Base-by-base conservation (phyloP, 1,140 invertebrate species). In the Diabrotica virgifera region DNA sequence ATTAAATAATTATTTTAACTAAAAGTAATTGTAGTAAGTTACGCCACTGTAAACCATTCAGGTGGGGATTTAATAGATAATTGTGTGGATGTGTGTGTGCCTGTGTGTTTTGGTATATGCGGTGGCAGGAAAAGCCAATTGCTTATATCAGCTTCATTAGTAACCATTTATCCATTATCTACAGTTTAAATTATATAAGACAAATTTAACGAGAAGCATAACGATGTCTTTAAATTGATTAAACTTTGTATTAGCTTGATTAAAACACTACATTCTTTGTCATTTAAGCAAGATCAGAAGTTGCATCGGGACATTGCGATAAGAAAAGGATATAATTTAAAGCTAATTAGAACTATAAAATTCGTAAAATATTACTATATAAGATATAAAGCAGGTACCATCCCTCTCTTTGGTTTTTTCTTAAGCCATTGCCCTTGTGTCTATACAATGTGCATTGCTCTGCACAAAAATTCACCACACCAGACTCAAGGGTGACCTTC, bases 101-200 rank as follows among this genome's bases (percentile, higher is more conserved):
- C n/a, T 46, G 40, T 46, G 40, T 46, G 40, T 46, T 46, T 24
- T 46, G n/a, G 36, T 46, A 12, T 61, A 62, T n/a, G 24, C 57
- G 58, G 36, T n/a, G 5, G 24, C 64, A 70, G 68, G 68, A 70
- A 70, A 67, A 70, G 68, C 68, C 68, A 70, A 70, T 70, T 70
- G 68, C 40, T 65, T 65, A 67, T 67, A 70, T 67, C 64, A 70
- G 63, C 62, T 59, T 61, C 65, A 70, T 70, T 70, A 70, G 66
- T 64, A 51, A 59, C 63, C 54, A 70, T 24, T 24, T 24, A 24
- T 24, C 24, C 24, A 24, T 24, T 24, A 24, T 70, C 40, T 67
- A 70, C 62, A 55, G 68, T 67, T 70, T 67, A 70, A 67, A 70
- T 69, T 37, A 52, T 35, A 36, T 36, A 38, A 12, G 56, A 13